phyloP scores from a whole-genome alignment of 2,113 vertebrate genomes.

The Tetrax tetrax region DNA sequence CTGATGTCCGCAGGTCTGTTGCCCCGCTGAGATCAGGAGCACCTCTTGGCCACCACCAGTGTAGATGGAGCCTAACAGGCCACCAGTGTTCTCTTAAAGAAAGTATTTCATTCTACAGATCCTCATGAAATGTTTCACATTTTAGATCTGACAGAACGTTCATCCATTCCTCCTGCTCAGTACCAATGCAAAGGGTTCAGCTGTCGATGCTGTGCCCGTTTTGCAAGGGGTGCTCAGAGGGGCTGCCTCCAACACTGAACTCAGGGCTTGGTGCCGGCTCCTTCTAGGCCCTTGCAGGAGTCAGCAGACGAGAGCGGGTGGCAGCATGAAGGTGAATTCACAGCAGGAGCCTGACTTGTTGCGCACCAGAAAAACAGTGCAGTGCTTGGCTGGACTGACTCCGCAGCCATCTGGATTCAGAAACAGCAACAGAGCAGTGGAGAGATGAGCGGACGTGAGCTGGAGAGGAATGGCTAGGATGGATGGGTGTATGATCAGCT shows the following conservation, averaged over 20 bases:
- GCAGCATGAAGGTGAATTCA: background rate
- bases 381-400: background rate
- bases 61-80: background rate
- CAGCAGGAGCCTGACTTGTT: background rate
- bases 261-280: background rate
- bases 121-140: background rate
- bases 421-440: background rate
- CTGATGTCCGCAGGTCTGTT: background rate
- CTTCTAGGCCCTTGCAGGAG: background rate
- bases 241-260: background rate
- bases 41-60: background rate
- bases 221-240: background rate
- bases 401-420: background rate
- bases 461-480: background rate
- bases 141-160: background rate
- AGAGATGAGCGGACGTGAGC: background rate
- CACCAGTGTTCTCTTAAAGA: background rate
- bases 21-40: background rate
- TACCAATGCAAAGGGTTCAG: background rate
- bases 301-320: rapidly evolving
- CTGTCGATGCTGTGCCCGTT: background rate
- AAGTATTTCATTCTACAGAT: background rate
- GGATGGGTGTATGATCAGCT: background rate
- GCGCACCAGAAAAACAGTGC: background rate
- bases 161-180: background rate